A percentile compares a stretch with the other conserved stretches of the same genome.
These are phyloP conservation scores for Iphiclides podalirius DNA, from an alignment of 2,888 invertebrate genomes.

Conservation along the genomic window DNA sequence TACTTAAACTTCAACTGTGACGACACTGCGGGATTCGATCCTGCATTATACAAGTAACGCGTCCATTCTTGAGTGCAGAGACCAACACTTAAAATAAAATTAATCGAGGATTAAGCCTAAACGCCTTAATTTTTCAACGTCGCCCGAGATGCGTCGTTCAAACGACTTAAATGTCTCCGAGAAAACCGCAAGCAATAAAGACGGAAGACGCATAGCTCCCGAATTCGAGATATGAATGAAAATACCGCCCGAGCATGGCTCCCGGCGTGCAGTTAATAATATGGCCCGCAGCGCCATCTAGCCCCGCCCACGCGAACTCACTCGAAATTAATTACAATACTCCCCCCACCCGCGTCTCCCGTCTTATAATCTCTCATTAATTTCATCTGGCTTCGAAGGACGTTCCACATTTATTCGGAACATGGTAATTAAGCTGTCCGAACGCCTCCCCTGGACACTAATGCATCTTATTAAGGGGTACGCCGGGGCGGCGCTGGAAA, in stretches of 20 bases:
- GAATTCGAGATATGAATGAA: slow-evolving; percentile 16
- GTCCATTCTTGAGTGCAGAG: no score
- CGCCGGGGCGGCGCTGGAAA: neutral
- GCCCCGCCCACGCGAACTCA: neutral
- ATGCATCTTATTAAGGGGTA: slow-evolving; percentile 1
- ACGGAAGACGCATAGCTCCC: neutral
- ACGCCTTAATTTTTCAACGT: no score
- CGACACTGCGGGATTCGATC: no score
- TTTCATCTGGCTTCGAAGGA: slow-evolving; percentile 5
- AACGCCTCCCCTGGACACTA: neutral
- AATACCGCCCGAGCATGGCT: neutral
- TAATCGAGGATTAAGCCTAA: no score
- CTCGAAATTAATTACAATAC: slow-evolving; percentile 10
- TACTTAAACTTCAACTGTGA: no score
- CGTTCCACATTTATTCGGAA: slow-evolving; percentile 1
- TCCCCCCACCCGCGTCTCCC: neutral
- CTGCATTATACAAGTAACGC: no score
- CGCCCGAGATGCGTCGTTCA: neutral
- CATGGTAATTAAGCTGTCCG: slow-evolving; percentile 4
- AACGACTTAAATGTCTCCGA: neutral
- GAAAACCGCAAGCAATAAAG: slow-evolving; percentile 1
- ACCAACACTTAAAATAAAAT: no score
- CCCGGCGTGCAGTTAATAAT: slow-evolving; percentile 4
- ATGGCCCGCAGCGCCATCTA: slow-evolving; percentile 3
- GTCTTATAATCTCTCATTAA: slow-evolving; percentile 10